Evolutionary conservation across 2,797 vertebrate species (phyloP), one percentile per base, ranked within the genome.

Genomic region (Nothura maculosa): DNA sequence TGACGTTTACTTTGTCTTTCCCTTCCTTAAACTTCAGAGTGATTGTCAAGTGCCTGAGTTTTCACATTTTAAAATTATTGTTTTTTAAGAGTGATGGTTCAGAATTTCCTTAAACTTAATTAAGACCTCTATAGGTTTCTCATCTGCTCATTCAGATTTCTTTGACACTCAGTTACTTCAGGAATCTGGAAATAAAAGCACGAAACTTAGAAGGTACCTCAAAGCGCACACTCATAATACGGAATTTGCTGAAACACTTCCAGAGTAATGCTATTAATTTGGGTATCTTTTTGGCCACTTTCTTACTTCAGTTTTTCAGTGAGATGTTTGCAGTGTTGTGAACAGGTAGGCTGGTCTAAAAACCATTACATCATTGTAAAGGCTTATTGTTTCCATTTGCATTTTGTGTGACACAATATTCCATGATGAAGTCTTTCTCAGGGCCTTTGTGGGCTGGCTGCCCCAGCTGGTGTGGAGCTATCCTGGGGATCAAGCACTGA

Each of bases 1-100:
- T 78, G 81, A 81, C 72, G 42, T 25, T 80, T 83, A 9, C 61
- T 82, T 90, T 66, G 42, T 57, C 66, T 89, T 95, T 94, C 62
- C 40, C 30, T 76, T 21, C 63, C 76, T 80, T 38, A 70, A 61
- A 86, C 61, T 89, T 81, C 69, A 77, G 87, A 94, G 79, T 30
- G 24, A 63, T 73, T 89, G 60, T 50, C 69, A 82, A 78, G 30
- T 48, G 38, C 73, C 69, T 2, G 16, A 93, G 30, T 87, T 75
- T 87, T 78, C 61, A 66, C 22, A 0, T 70, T 81, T 87, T 30
- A 73, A 92, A 93, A 68, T 63, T 18, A n/a, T 38, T 47, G 0
- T 81, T 81, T 57, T 83, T 87, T 76, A 52, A 43, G 66, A 69
- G 62, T 42, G 50, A 66, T 86, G 76, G 81, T 47, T 90, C 73